These are phyloP conservation scores for Anguilla marmorata DNA, from an alignment of 2,797 vertebrate genomes.

Conservation along the genomic window DNA sequence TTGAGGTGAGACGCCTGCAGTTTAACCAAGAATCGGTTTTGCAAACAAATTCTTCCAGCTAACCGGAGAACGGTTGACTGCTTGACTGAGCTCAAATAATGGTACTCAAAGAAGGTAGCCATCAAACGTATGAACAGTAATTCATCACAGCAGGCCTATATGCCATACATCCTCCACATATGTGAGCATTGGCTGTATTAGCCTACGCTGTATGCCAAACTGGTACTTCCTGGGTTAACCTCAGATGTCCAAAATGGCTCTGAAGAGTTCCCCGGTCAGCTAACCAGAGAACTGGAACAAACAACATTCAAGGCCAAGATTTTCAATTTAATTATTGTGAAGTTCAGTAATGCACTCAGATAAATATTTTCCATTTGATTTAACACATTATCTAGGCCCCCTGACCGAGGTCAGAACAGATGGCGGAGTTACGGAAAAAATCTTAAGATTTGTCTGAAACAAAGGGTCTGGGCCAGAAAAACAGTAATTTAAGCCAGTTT, in stretches of 20 bases:
- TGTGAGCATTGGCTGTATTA: neutral
- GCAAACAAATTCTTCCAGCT: neutral
- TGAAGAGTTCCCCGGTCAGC: slow-evolving; percentile 25
- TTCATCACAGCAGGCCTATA: neutral
- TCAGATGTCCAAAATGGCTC: neutral
- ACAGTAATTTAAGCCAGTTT: slow-evolving; percentile 29
- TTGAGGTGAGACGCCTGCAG: too few relatives aligned
- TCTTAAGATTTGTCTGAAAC: slow-evolving; percentile 32
- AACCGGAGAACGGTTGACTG: neutral
- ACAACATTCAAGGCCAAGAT: slow-evolving; percentile 43
- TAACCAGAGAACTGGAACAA: slow-evolving; percentile 36
- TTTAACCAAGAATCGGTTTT: too few relatives aligned
- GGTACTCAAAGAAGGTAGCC: neutral
- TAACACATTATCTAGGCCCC: slow-evolving; percentile 38
- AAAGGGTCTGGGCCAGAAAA: slow-evolving; percentile 30
- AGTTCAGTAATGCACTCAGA: slow-evolving; percentile 46
- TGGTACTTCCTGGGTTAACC: slow-evolving; percentile 24
- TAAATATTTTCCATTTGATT: slow-evolving; percentile 31
- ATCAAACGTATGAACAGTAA: neutral
- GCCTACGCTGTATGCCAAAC: neutral
- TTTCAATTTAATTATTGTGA: slow-evolving; percentile 49
- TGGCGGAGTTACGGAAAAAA: slow-evolving; percentile 22
- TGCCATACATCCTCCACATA: neutral
- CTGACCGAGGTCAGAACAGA: slow-evolving; percentile 19
- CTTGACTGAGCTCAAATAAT: neutral